Conservation (phyloP, 2,888 invertebrate genomes). For the Ormyrus thymus region DNA sequence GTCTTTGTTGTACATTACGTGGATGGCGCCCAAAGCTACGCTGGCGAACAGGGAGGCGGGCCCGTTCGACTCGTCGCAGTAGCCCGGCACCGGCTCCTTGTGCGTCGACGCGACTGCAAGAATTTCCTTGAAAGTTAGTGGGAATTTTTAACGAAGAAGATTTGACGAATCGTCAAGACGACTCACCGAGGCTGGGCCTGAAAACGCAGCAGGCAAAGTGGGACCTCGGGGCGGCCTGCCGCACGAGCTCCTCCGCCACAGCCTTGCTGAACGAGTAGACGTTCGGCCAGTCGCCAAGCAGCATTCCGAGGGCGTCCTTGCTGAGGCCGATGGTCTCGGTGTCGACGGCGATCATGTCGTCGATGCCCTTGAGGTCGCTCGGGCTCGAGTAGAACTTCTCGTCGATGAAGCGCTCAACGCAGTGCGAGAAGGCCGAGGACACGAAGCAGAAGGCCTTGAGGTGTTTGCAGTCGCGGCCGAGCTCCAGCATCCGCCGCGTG, state of each 20-base stretch:
- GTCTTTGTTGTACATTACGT: constrained; percentile 50
- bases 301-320: constrained; percentile 52
- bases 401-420: constrained; percentile 59
- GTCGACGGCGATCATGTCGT: constrained; percentile 62
- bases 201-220: constrained; percentile 62
- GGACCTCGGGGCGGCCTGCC: constrained; percentile 56
- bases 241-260: constrained; percentile 63
- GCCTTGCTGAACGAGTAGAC: constrained; percentile 63
- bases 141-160: not conserved
- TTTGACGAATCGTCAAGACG: not conserved
- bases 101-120: constrained; percentile 60
- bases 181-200: constrained; percentile 64
- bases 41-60: constrained; percentile 53
- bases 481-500: constrained; percentile 62
- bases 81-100: constrained; percentile 61
- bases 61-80: constrained; percentile 60
- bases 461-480: constrained; percentile 61
- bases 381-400: constrained; percentile 65
- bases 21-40: constrained; percentile 59
- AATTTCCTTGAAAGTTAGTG: not conserved
- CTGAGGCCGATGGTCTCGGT: constrained; percentile 58
- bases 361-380: constrained; percentile 60
- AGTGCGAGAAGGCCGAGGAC: constrained; percentile 64
- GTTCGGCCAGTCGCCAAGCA: constrained; percentile 62
- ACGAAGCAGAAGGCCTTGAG: constrained; percentile 62